These are phyloP conservation scores for Globia sparganii DNA, from an alignment of 2,888 invertebrate species.

Conservation along the genomic window DNA sequence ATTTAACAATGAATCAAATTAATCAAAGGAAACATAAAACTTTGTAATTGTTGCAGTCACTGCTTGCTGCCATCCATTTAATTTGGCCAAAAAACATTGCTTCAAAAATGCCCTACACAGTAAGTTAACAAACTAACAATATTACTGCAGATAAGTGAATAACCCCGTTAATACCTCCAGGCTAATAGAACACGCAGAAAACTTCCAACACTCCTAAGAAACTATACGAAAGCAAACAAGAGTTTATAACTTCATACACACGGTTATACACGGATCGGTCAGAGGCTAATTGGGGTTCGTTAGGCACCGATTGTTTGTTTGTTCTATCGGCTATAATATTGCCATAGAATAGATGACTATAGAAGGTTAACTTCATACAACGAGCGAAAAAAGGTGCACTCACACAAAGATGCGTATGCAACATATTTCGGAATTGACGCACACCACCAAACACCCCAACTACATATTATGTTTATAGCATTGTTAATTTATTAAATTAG, in stretches of 20 bases:
- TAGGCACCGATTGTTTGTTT: constrained; percentile 81
- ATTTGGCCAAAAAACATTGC: background rate
- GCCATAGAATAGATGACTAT: background rate
- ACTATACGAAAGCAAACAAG: constrained; percentile 39
- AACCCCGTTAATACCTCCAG: constrained; percentile 24
- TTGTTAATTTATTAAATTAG: too few relatives aligned
- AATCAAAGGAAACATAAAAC: background rate
- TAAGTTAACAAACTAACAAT: constrained; percentile 9
- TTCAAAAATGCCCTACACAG: background rate
- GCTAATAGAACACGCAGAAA: constrained; percentile 23
- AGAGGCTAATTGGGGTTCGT: constrained; percentile 83
- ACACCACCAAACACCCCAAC: too few relatives aligned
- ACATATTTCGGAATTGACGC: too few relatives aligned
- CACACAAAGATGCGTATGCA: background rate
- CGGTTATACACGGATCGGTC: constrained; percentile 58
- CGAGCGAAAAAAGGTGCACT: background rate
- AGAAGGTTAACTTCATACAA: background rate
- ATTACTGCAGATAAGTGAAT: constrained; percentile 37
- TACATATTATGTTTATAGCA: too few relatives aligned
- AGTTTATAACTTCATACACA: constrained; percentile 63
- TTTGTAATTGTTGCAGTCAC: background rate
- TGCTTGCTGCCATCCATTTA: background rate
- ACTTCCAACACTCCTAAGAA: constrained; percentile 38
- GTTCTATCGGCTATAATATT: constrained; percentile 26
- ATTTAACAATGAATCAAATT: background rate